Evolutionary conservation across 2,113 vertebrate species (phyloP).

Genomic region (Calidris pugnax): DNA sequence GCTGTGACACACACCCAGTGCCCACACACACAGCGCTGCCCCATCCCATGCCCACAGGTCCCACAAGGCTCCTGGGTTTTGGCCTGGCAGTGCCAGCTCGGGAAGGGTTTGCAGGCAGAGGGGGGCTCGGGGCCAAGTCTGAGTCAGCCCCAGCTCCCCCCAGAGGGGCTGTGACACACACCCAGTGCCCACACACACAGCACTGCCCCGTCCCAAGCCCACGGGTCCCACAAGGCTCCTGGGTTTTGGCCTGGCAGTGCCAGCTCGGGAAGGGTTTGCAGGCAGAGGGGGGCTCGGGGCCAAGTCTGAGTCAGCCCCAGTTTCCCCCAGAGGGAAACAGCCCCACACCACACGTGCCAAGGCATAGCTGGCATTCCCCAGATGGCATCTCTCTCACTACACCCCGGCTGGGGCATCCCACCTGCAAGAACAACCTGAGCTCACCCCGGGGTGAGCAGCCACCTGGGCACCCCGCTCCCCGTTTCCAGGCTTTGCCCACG

Average conservation of each 20-base stretch:
- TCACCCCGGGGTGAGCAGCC: rapidly evolving
- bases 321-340: background rate
- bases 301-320: background rate
- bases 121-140: background rate
- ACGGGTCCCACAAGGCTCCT: rapidly evolving
- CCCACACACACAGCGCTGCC: rapidly evolving
- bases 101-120: background rate
- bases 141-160: background rate
- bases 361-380: background rate
- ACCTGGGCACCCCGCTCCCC: background rate
- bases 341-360: background rate
- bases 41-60: rapidly evolving
- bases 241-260: background rate
- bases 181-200: background rate
- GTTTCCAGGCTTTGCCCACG: rapidly evolving
- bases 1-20: background rate
- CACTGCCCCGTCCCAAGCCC: rapidly evolving
- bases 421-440: background rate
- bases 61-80: background rate
- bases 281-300: background rate
- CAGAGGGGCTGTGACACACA: background rate
- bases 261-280: background rate
- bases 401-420: background rate
- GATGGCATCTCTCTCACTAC: too few relatives aligned
- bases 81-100: background rate